Base-by-base conservation (phyloP, 1,140 invertebrate species). In the Sycobia sp. region DNA sequence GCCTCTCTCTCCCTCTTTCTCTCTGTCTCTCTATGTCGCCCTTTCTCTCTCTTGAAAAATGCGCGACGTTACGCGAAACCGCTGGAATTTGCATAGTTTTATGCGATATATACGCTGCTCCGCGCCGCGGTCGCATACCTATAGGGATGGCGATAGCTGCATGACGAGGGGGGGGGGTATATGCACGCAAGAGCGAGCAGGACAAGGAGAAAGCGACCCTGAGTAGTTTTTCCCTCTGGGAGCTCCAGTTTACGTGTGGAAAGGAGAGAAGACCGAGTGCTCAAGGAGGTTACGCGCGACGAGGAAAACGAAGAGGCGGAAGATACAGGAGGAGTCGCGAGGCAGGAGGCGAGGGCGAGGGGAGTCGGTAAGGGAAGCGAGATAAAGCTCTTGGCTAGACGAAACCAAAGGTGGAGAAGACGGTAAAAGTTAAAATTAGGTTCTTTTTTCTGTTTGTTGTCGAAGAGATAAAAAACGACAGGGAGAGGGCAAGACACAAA, bases 41-140 rank as follows among this genome's bases (percentile, higher is more conserved):
- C 9, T 47, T 27, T 47, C 23, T 27, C 4, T 36, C 25, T 36
- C 43, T 62, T 63, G 44, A 63, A 63, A 63, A 63, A 57, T 57
- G 46, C 27, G 47, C 46, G 51, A 34, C n/a, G 18, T 56, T 39
- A 38, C 23, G 16, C 16, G 34, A 29, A 32, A 56, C 41, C 44
- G 16, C 27, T 25, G 18, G 43, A 63, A 63, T 63, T 63, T 63
- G 54, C 61, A 63, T 63, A 63, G 44, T 51, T 50, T 50, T 63
- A 55, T 49, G 50, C 13, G 36, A 41, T 22, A 23, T 44, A 44
- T 20, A 25, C 36, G 10, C 23, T 41, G 7, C 36, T 41, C 11
- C 18, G 14, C 36, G 23, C n/a, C n/a, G n/a, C n/a, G n/a, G n/a
- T 29, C 36, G 14, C 50, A 59, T 20, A 59, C 57, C 29, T 59